Base-by-base conservation (phyloP, 2,888 invertebrate genomes). In the Frankliniella intonsa region DNA sequence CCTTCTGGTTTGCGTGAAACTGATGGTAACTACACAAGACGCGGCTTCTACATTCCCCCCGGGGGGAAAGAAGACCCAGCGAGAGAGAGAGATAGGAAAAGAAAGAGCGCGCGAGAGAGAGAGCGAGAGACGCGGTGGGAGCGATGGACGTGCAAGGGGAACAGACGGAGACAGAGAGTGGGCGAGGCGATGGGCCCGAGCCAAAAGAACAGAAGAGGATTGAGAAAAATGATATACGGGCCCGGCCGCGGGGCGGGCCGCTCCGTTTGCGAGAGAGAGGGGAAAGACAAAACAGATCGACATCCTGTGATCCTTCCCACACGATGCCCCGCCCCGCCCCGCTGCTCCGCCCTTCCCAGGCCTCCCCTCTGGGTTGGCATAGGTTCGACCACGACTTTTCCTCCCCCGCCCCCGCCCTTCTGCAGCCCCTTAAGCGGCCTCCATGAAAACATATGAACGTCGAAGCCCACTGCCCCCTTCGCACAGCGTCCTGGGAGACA, bases 161-260 rank as follows among this genome's bases (percentile, higher is more conserved):
- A 62, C 19, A 62, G 62, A 62, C 19, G n/a, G 62, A 17, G 62
- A 62, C 19, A 62, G 62, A 17, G 62, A 62, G 62, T 7, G 17
- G n/a, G 62, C 8, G 17, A 62, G 62, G n/a, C 7, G 11, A 14
- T 17, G 11, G 62, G 62, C 62, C 62, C 62, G 62, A 62, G 62
- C 62, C 62, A 62, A 62, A 62, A 62, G 62, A 62, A 55, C 55
- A n/a, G 62, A 17, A n/a, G 62, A n/a, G 62, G 62, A 62, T 62
- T 62, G 62, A n/a, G 19, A 62, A 62, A 62, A 62, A 62, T 62
- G 62, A 62, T 62, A 62, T 62, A 62, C 62, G 62, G 62, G n/a
- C n/a, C n/a, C n/a, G n/a, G n/a, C n/a, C n/a, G n/a, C n/a, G n/a
- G n/a, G n/a, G n/a, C n/a, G n/a, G n/a, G n/a, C n/a, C n/a, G n/a